phyloP scores from a whole-genome alignment of 2,888 invertebrate species.

The Halictus quadricinctus region DNA sequence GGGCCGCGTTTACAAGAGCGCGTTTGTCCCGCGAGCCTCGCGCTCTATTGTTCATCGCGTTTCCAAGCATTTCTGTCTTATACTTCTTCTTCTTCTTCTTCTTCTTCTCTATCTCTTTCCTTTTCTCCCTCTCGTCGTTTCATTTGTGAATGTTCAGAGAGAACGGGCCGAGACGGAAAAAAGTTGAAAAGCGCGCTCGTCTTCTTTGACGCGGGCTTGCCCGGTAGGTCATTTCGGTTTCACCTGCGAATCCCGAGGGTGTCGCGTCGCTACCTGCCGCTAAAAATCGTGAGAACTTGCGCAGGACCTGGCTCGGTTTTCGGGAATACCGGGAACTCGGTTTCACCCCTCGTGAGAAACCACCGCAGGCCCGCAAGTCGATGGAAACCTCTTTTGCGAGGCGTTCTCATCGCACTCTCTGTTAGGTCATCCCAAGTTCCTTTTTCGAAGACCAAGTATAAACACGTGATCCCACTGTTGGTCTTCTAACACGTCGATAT shows the following conservation, averaged over 20 bases:
- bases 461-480: not conserved
- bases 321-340: slow-evolving; percentile 18
- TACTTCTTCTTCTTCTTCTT: not conserved
- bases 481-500: not conserved
- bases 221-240: slow-evolving; percentile 53
- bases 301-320: slow-evolving; percentile 13
- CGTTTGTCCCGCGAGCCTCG: slow-evolving; percentile 27
- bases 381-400: not conserved
- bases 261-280: slow-evolving; percentile 54
- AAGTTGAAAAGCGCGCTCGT: slow-evolving; percentile 28
- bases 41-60: slow-evolving; percentile 42
- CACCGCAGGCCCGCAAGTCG: not conserved
- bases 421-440: not conserved
- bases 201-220: slow-evolving; percentile 31
- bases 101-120: not conserved
- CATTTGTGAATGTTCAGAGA: slow-evolving; percentile 5
- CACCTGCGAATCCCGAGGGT: slow-evolving; percentile 58
- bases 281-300: slow-evolving; percentile 49
- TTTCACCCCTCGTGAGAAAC: slow-evolving; percentile 15
- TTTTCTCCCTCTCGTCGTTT: not conserved
- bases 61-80: slow-evolving; percentile 34
- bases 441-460: not conserved
- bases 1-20: slow-evolving; percentile 14
- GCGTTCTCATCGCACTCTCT: not conserved
- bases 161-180: slow-evolving; percentile 17